Conservation (phyloP, 2,888 invertebrate species). For the Drosophila picticornis region DNA sequence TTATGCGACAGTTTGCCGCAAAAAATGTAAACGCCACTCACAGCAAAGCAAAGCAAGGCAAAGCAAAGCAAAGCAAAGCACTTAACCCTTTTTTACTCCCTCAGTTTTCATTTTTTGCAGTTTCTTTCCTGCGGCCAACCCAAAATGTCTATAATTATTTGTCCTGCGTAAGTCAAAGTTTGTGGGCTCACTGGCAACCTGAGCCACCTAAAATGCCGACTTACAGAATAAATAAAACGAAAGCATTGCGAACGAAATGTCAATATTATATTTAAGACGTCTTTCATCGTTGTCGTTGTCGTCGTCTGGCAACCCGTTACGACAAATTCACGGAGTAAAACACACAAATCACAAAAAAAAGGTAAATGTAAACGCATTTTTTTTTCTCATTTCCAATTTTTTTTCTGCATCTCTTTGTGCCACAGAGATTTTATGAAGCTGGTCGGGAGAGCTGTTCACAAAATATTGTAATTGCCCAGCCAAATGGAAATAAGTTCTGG, state of each 20-base stretch:
- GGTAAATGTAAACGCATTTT: slow-evolving; percentile 69
- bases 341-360: slow-evolving; percentile 67
- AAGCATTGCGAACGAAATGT: slow-evolving; percentile 68
- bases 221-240: slow-evolving; percentile 21
- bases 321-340: slow-evolving; percentile 69
- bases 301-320: slow-evolving; percentile 57
- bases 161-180: slow-evolving; percentile 77
- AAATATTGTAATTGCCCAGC: slow-evolving; percentile 81
- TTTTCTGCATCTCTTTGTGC: slow-evolving; percentile 33
- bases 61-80: slow-evolving; percentile 62
- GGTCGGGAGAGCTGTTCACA: slow-evolving; percentile 43
- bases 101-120: slow-evolving; percentile 3
- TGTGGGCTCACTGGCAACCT: slow-evolving; percentile 54
- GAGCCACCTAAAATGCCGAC: slow-evolving; percentile 33
- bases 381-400: slow-evolving; percentile 24
- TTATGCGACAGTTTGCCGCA: slow-evolving; percentile 76
- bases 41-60: slow-evolving; percentile 54
- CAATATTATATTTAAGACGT: slow-evolving; percentile 79
- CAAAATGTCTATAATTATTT: slow-evolving; percentile 79
- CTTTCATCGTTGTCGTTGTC: slow-evolving; percentile 43
- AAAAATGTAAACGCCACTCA: slow-evolving; percentile 64
- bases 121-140: slow-evolving; percentile 23
- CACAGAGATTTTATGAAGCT: slow-evolving; percentile 29
- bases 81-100: slow-evolving; percentile 68
- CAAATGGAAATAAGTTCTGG: slow-evolving; percentile 80